phyloP scores from a whole-genome alignment of 2,888 invertebrate genomes.

The Diploptera punctata region DNA sequence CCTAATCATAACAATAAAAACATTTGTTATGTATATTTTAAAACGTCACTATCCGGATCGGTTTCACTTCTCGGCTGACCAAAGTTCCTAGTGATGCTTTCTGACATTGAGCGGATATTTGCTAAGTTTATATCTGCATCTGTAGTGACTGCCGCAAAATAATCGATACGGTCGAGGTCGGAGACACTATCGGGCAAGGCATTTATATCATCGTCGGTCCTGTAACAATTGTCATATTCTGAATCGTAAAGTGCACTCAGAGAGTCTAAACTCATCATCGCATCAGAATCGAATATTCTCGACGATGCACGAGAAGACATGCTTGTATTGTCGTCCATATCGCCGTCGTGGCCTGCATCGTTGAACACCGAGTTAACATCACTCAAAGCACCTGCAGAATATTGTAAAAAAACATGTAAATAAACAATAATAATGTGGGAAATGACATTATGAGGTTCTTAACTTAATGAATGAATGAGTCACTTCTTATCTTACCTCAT shows the following conservation, averaged over 20 bases:
- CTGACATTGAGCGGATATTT: conserved; percentile 77
- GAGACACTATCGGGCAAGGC: conserved; percentile 36
- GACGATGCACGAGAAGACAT: conserved; percentile 86
- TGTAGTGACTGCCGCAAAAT: conserved; percentile 49
- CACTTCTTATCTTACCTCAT: no score
- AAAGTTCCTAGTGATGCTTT: conserved; percentile 78
- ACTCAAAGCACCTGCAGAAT: conserved; percentile 72
- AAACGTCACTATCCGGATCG: conserved; percentile 67
- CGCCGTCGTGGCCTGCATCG: conserved; percentile 59
- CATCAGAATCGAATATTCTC: conserved; percentile 78
- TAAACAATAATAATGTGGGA: no score
- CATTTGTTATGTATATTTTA: no score
- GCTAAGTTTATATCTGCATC: conserved; percentile 69
- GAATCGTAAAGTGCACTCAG: conserved; percentile 84
- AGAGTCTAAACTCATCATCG: conserved; percentile 78
- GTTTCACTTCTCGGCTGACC: conserved; percentile 72
- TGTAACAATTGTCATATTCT: conserved; percentile 70
- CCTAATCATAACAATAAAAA: no score
- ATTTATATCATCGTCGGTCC: conserved; percentile 53
- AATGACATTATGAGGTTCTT: no score
- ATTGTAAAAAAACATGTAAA: neutral
- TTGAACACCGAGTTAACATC: conserved; percentile 86
- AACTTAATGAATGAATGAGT: no score
- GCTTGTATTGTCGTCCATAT: conserved; percentile 73
- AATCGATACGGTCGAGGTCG: conserved; percentile 43